A percentile compares a stretch with the other conserved stretches of the same genome.
Conservation (phyloP, 2,888 invertebrate genomes). For the Altica lythri region DNA sequence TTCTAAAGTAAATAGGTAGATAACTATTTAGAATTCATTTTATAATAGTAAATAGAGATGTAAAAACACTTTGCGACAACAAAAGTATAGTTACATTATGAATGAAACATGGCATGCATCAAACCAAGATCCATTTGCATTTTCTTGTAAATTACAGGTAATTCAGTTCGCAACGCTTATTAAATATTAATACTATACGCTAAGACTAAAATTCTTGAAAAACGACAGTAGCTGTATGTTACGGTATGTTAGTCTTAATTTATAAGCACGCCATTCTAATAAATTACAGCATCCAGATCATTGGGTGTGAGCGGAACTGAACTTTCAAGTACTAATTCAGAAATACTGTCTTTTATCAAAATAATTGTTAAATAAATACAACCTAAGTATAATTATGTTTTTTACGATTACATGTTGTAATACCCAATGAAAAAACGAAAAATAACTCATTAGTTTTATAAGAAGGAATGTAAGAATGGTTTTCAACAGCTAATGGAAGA, state of each 20-base stretch:
- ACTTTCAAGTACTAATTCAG: no score
- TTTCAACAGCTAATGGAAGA: no score
- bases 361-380: neutral
- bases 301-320: no score
- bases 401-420: neutral
- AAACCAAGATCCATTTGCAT: neutral
- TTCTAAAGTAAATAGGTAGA: neutral
- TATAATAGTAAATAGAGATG: no score
- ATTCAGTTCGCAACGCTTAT: constrained; percentile 7
- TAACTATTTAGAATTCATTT: no score
- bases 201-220: neutral
- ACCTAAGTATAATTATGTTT: no score
- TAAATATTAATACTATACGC: constrained; percentile 5
- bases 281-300: no score
- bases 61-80: no score
- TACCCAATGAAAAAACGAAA: no score
- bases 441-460: no score
- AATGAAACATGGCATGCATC: constrained; percentile 9
- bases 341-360: no score
- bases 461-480: no score
- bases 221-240: constrained; percentile 1
- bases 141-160: constrained; percentile 8
- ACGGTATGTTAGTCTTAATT: constrained; percentile 1
- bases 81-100: neutral
- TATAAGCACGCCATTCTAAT: neutral